Conservation (phyloP, 2,797 vertebrate species). For the Malacoraja senta region DNA sequence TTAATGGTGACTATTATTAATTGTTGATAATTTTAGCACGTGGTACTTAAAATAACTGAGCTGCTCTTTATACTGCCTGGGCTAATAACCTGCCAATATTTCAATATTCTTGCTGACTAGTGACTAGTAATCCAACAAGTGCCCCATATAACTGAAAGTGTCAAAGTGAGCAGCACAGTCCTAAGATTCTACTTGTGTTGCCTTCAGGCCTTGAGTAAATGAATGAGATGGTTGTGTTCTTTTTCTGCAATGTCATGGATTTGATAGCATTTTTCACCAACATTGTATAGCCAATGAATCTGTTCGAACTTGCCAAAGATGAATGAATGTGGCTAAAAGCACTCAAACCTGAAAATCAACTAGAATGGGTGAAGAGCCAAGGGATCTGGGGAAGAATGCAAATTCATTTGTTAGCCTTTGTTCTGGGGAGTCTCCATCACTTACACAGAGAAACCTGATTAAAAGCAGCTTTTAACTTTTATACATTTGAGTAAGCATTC, state of each 20-base stretch:
- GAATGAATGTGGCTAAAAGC: neutral
- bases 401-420: neutral
- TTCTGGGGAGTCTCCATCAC: neutral
- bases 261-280: neutral
- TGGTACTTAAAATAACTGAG: neutral
- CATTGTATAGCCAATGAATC: neutral
- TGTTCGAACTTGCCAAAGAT: neutral
- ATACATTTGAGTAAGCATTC: neutral
- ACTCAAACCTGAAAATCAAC: neutral
- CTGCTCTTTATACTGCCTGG: neutral
- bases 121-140: neutral
- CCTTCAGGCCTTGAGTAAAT: neutral
- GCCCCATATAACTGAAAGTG: neutral
- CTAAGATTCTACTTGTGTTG: neutral
- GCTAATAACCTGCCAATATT: neutral
- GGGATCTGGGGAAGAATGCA: neutral
- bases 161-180: neutral
- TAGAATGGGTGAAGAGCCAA: neutral
- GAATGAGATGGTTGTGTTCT: neutral
- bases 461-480: neutral
- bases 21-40: neutral
- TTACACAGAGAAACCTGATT: neutral
- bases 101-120: neutral
- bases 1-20: neutral
- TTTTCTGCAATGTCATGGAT: neutral